These are phyloP conservation scores for Cyanocitta stelleri DNA, from an alignment of 2,113 vertebrate species.

Conservation along the genomic window DNA sequence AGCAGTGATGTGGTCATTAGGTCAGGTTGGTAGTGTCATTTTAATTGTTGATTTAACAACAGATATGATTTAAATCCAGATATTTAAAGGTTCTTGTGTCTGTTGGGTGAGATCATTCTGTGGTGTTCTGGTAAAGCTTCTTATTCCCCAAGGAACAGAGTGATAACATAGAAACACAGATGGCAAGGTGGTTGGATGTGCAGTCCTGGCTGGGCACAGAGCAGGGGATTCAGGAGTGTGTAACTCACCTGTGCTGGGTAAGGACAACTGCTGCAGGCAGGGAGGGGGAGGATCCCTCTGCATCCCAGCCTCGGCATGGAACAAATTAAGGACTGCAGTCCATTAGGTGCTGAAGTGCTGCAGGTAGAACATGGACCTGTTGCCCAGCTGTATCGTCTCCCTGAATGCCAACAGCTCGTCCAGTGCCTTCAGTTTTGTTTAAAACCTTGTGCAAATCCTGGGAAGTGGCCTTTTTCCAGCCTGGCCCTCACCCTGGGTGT, in stretches of 20 bases:
- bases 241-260: background rate
- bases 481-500: background rate
- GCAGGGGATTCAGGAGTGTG: background rate
- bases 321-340: background rate
- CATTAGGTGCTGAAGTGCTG: background rate
- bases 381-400: background rate
- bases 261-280: background rate
- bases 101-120: background rate
- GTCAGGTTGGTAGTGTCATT: background rate
- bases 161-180: background rate
- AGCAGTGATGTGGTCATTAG: background rate
- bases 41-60: background rate
- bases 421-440: background rate
- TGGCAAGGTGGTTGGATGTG: background rate
- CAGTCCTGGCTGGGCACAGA: background rate
- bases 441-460: background rate
- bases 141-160: background rate
- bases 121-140: background rate
- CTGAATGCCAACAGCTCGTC: background rate
- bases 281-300: background rate
- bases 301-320: background rate
- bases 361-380: background rate
- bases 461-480: background rate
- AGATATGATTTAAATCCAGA: background rate
- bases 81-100: background rate